Evolutionary conservation across 2,797 vertebrate genomes (phyloP).

Genomic region (Taenioides sp.): DNA sequence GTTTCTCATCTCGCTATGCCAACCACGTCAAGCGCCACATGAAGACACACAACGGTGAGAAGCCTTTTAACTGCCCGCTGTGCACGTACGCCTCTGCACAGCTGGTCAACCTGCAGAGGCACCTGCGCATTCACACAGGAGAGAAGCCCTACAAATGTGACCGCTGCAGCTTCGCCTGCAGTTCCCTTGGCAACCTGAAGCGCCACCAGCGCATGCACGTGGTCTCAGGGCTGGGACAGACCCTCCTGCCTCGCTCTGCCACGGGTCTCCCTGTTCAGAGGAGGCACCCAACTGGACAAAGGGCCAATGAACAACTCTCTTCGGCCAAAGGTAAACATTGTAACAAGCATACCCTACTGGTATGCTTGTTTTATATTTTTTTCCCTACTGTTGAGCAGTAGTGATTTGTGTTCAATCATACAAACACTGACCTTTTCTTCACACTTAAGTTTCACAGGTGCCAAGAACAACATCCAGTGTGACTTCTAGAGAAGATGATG

Average conservation of each 20-base stretch:
- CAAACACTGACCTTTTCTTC: conserved; percentile 9
- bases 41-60: conserved; percentile 98
- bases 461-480: conserved; percentile 77
- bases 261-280: conserved; percentile 49
- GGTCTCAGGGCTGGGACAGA: conserved; percentile 47
- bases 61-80: conserved; percentile 91
- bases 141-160: conserved; percentile 96
- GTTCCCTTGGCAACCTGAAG: conserved; percentile 96
- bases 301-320: conserved; percentile 49
- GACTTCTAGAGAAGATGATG: conserved; percentile 71
- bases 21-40: conserved; percentile 98
- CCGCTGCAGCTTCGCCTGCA: conserved; percentile 92
- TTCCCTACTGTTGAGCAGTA: background rate
- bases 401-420: background rate
- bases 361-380: background rate
- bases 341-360: background rate
- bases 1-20: conserved; percentile 95
- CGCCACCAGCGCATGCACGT: conserved; percentile 92
- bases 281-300: conserved; percentile 48
- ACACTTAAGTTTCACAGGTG: conserved; percentile 57
- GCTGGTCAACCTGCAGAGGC: conserved; percentile 94
- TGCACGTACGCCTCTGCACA: conserved; percentile 95
- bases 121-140: conserved; percentile 94
- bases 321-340: conserved; percentile 58
- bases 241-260: conserved; percentile 12